Evolutionary conservation across 2,113 vertebrate genomes (phyloP).

Genomic region (Calyptommatus sinebrachiatus): DNA sequence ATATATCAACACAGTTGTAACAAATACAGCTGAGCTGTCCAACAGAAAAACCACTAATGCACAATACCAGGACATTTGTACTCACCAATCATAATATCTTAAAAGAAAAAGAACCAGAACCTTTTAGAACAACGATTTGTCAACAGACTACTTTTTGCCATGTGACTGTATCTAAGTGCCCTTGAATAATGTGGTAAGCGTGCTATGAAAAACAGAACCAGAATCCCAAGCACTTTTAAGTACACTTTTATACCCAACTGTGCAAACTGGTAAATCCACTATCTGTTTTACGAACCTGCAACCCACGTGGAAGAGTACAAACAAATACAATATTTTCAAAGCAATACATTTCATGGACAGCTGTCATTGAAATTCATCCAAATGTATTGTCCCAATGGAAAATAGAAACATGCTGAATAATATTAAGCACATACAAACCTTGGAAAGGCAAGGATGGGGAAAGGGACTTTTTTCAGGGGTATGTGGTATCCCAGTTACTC

Average conservation of each 20-base stretch:
- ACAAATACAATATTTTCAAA: background rate
- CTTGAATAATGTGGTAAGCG: background rate
- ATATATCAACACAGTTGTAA: background rate
- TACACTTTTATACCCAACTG: background rate
- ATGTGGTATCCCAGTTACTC: constrained; percentile 44
- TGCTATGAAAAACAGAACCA: background rate
- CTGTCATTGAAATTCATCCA: constrained; percentile 17
- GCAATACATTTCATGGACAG: background rate
- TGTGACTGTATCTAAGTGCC: background rate
- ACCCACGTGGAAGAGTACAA: background rate
- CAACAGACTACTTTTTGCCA: background rate
- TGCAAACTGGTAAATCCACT: background rate
- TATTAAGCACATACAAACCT: constrained; percentile 71
- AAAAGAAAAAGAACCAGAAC: constrained; percentile 38
- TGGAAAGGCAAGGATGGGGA: constrained; percentile 54
- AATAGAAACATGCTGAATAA: constrained; percentile 41
- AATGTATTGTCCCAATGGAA: constrained; percentile 27
- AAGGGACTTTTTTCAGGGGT: constrained; percentile 56
- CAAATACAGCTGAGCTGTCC: background rate
- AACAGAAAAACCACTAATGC: background rate
- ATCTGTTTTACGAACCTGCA: constrained; percentile 20
- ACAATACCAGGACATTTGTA: constrained; percentile 7
- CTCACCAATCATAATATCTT: constrained; percentile 30
- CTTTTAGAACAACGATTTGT: background rate
- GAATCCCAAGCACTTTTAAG: background rate